Percentiles rank a stretch among this genome's conserved stretches.
Conservation (phyloP, 2,113 vertebrate genomes). For the Eclectus roratus region DNA sequence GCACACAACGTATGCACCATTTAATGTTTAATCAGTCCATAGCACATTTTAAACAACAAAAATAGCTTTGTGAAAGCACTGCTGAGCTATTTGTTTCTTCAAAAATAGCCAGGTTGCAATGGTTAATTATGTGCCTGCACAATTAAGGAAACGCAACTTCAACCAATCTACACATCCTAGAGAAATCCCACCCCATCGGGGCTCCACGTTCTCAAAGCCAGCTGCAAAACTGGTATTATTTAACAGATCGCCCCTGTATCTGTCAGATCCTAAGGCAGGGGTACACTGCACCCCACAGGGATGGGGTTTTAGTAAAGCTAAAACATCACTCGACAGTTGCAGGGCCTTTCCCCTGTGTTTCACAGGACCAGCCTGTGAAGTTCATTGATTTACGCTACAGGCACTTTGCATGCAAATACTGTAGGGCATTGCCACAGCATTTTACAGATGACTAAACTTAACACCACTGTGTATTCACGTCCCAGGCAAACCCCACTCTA, state of each 20-base stretch:
- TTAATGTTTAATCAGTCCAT: background rate
- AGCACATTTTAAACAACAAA: background rate
- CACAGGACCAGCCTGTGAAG: background rate
- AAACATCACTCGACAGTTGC: rapidly evolving
- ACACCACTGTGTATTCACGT: rapidly evolving
- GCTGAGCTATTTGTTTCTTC: background rate
- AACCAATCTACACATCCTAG: rapidly evolving
- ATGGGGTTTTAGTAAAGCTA: background rate
- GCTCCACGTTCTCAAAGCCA: background rate
- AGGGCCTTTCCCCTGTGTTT: background rate
- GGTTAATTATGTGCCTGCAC: background rate
- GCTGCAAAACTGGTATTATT: background rate
- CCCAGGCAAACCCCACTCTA: background rate
- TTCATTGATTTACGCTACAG: background rate
- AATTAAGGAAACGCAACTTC: background rate
- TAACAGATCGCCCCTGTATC: background rate
- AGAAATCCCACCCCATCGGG: too few relatives aligned
- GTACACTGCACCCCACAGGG: background rate
- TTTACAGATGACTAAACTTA: background rate
- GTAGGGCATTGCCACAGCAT: background rate
- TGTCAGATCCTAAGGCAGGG: rapidly evolving
- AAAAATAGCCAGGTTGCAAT: background rate
- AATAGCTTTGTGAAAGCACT: background rate
- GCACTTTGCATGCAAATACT: background rate
- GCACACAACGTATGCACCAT: background rate